Conservation (phyloP, 2,888 invertebrate genomes). For the Endomychus coccineus region DNA sequence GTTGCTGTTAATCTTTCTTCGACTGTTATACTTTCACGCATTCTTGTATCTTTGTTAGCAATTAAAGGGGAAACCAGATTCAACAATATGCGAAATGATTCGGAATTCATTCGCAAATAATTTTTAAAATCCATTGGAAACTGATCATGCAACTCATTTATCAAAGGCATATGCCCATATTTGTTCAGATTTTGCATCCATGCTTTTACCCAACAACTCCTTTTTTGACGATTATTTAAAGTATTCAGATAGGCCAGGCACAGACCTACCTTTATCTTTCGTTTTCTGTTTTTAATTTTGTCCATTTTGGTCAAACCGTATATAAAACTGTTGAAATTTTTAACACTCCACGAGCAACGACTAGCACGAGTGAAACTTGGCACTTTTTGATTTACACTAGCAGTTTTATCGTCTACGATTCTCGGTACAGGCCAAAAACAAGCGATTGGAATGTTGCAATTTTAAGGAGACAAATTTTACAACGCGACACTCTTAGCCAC, state of each 20-base stretch:
- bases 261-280: too few relatives aligned
- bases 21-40: constrained; percentile 4
- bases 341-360: constrained; percentile 10
- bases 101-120: too few relatives aligned
- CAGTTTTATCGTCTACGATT: constrained; percentile 9
- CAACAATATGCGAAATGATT: constrained; percentile 1
- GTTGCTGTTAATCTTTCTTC: not conserved
- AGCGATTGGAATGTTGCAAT: not conserved
- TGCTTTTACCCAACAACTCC: constrained; percentile 9
- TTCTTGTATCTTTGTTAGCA: constrained; percentile 6
- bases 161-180: constrained; percentile 3
- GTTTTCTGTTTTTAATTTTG: too few relatives aligned
- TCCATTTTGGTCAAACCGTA: constrained; percentile 5
- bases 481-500: constrained; percentile 5
- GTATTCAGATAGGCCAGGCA: constrained; percentile 8
- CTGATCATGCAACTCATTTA: too few relatives aligned
- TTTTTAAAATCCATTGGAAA: too few relatives aligned
- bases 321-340: constrained; percentile 11
- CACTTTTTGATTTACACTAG: constrained; percentile 7
- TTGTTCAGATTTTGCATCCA: constrained; percentile 5
- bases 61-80: constrained; percentile 2
- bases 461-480: constrained; percentile 2
- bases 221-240: constrained; percentile 7
- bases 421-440: constrained; percentile 1
- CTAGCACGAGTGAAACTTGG: constrained; percentile 8